Evolutionary conservation across 2,113 vertebrate genomes (phyloP), one percentile per base, ranked within the genome.

Genomic region (Columba janthina): DNA sequence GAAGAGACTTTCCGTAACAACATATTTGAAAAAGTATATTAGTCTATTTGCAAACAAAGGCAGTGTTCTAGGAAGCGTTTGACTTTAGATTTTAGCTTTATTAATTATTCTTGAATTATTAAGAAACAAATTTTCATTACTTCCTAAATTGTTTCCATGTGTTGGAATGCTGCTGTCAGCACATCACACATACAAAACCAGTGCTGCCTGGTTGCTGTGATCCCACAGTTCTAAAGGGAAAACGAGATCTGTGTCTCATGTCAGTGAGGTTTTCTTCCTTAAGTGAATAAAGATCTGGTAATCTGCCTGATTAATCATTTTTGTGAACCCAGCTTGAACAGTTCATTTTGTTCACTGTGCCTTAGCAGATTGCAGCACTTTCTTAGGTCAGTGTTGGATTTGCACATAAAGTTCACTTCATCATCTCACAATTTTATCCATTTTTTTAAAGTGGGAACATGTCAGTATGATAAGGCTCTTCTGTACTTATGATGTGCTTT

Each of bases 401-500:
- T 71, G 29, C 15, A 36, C 6, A 10, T 85, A 31, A 82, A 38
- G 18, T 38, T 75, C 40, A 34, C 8, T 44, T 50, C 12, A 13
- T 53, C 5, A n/a, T 66, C 89, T 76, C 44, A 90, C 28, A 64
- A 2, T 87, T 40, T 58, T 77, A 16, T 91, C 76, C 0, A 0
- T n/a, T 54, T 77, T 93, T 90, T 78, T 76, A 88, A 83, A 73
- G 54, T 76, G 74, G 76, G 58, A 95, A 73, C 32, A 72, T 81
- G 69, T 58, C 58, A 87, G 25, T 79, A 7, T 66, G 65, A 15
- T 83, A 73, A 93, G 28, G 20, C 69, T 88, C 17, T 84, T 90
- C 86, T 94, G 36, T 93, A 86, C 86, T 96, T 97, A 96, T 72
- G 85, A 56, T 75, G 21, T 96, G 56, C 96, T 96, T 95, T 92